Evolutionary conservation across 2,888 invertebrate species (phyloP).

Genomic region (Pimpla rufipes): DNA sequence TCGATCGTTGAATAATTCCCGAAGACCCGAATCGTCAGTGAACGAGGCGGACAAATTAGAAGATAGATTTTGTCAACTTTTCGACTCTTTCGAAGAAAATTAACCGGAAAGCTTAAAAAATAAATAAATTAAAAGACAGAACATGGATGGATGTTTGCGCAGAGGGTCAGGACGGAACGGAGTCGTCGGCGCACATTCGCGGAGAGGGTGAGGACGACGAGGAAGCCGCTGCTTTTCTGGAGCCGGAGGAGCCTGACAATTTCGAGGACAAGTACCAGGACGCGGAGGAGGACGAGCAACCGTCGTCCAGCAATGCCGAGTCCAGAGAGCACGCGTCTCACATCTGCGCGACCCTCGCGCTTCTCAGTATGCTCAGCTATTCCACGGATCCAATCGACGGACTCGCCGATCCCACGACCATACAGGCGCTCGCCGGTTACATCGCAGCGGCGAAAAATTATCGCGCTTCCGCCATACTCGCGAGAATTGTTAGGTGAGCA

Average conservation of each 20-base stretch:
- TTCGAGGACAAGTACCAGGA: constrained; percentile 50
- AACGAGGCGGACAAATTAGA: no score
- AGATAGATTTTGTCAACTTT: not conserved
- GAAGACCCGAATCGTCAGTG: not conserved
- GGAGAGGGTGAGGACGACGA: constrained; percentile 70
- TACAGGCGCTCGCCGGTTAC: constrained; percentile 78
- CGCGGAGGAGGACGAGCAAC: constrained; percentile 73
- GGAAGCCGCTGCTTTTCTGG: constrained; percentile 79
- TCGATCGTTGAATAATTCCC: not conserved
- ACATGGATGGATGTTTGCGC: not conserved
- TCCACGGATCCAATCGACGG: constrained; percentile 77
- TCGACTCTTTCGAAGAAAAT: not conserved
- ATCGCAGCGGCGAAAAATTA: constrained; percentile 77
- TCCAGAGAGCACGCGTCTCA: constrained; percentile 70
- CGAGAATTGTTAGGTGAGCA: constrained; percentile 86
- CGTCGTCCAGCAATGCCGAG: constrained; percentile 56
- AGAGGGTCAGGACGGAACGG: constrained; percentile 39
- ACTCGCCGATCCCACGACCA: constrained; percentile 80
- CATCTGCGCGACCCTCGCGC: constrained; percentile 75
- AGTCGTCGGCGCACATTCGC: constrained; percentile 27
- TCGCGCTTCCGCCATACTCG: constrained; percentile 87
- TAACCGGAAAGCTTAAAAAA: not conserved
- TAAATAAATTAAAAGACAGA: not conserved
- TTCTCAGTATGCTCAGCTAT: constrained; percentile 78
- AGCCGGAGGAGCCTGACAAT: constrained; percentile 60